Percentiles rank a stretch among this genome's conserved stretches.
phyloP scores from a whole-genome alignment of 2,888 invertebrate genomes.

The Byasa hedistus region DNA sequence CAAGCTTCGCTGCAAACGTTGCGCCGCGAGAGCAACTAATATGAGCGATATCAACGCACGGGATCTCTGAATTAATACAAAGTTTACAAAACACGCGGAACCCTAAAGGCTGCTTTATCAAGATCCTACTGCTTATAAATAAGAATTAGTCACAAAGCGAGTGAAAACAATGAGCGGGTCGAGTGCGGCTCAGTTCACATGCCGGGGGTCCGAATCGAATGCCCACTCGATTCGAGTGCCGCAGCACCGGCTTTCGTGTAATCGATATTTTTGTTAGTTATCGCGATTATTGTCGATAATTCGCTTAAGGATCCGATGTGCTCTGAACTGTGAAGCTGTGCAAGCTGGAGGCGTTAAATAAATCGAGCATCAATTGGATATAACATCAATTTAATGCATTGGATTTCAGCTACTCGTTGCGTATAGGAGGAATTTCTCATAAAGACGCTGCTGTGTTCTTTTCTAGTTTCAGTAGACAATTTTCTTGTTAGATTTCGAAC shows the following conservation, averaged over 20 bases:
- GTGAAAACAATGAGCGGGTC: slow-evolving; percentile 40
- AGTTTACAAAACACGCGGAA: slow-evolving; percentile 36
- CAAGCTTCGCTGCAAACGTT: slow-evolving; percentile 29
- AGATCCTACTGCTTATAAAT: slow-evolving; percentile 35
- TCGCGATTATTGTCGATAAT: slow-evolving; percentile 31
- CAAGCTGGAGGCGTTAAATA: no score
- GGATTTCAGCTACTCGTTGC: no score
- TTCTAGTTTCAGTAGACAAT: no score
- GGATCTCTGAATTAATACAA: slow-evolving; percentile 39
- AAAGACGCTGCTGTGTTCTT: no score
- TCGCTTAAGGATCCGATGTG: not conserved
- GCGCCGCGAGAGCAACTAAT: slow-evolving; percentile 32
- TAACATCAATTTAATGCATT: no score
- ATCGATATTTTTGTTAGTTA: slow-evolving; percentile 59
- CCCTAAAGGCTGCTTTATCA: slow-evolving; percentile 33
- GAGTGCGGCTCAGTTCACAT: slow-evolving; percentile 39
- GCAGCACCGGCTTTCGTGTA: slow-evolving; percentile 48
- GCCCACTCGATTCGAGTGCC: slow-evolving; percentile 46
- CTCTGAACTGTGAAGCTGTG: no score
- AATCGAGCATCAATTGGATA: no score
- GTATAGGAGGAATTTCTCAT: no score
- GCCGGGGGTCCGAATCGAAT: slow-evolving; percentile 31
- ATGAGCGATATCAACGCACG: slow-evolving; percentile 28
- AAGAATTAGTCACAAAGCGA: slow-evolving; percentile 38
- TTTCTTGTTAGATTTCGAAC: no score